Conservation (phyloP, 2,888 invertebrate species). For the Eubasilissa splendida region DNA sequence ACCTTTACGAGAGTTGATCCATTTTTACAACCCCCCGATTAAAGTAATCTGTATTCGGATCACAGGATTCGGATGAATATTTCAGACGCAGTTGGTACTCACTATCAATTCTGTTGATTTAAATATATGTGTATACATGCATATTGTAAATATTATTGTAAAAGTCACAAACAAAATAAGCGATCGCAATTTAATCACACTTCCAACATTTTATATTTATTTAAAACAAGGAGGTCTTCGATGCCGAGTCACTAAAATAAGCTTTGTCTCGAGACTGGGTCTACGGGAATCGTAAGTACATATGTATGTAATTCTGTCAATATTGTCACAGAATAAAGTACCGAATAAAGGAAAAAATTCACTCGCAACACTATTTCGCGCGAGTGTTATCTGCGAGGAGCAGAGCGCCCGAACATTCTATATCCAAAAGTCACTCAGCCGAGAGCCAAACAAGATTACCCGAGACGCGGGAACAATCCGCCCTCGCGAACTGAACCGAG, state of each 20-base stretch:
- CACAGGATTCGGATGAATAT: neutral
- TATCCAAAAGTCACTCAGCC: constrained; percentile 45
- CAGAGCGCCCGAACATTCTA: constrained; percentile 41
- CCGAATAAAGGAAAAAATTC: constrained; percentile 33
- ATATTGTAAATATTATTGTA: no score
- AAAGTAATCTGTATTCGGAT: constrained; percentile 15
- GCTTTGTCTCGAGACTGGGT: neutral
- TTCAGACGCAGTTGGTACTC: neutral
- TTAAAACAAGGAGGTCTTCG: no score
- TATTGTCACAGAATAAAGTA: constrained; percentile 17
- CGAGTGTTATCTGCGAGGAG: constrained; percentile 42
- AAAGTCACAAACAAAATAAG: no score
- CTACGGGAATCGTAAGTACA: neutral
- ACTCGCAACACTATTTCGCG: constrained; percentile 21
- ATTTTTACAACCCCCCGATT: constrained; percentile 37
- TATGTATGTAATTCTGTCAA: constrained; percentile 34
- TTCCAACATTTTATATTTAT: no score
- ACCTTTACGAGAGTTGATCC: constrained; percentile 27
- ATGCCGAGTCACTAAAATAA: no score
- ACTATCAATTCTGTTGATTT: no score
- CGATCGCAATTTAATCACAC: no score
- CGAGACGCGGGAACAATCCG: constrained; percentile 52
- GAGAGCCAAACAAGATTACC: constrained; percentile 53
- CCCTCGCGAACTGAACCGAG: constrained; percentile 5
- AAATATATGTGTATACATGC: no score